A percentile compares a stretch with the other conserved stretches of the same genome.
These are phyloP conservation scores for Athetis lepigone DNA, from an alignment of 2,888 invertebrate species.

Conservation along the genomic window DNA sequence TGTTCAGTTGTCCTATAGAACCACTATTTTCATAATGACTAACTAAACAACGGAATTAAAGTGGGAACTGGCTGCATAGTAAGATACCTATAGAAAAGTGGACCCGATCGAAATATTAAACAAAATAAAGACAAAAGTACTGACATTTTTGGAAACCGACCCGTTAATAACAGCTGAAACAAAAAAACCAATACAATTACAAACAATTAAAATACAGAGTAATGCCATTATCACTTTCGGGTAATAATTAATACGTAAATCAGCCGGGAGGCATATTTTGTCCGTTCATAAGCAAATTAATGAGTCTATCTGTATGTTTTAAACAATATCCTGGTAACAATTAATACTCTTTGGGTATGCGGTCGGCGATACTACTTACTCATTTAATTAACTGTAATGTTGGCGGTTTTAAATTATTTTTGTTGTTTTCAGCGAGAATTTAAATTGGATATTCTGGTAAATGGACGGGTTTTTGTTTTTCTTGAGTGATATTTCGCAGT, in stretches of 20 bases:
- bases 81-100: too few species aligned
- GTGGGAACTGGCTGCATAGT: too few species aligned
- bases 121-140: not conserved
- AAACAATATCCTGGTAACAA: constrained; percentile 43
- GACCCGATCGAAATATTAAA: too few species aligned
- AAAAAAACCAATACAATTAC: constrained; percentile 9
- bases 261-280: constrained; percentile 40
- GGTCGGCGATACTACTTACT: constrained; percentile 33
- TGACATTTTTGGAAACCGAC: not conserved
- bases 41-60: too few species aligned
- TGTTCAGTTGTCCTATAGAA: too few species aligned
- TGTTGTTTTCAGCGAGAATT: constrained; percentile 32
- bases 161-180: constrained; percentile 9
- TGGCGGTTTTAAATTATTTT: constrained; percentile 43
- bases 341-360: constrained; percentile 41
- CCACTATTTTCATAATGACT: too few species aligned
- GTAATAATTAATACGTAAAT: constrained; percentile 39
- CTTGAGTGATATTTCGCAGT: not conserved
- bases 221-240: constrained; percentile 31
- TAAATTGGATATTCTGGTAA: constrained; percentile 33
- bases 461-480: constrained; percentile 27
- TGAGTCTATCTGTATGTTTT: constrained; percentile 41
- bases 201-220: constrained; percentile 29
- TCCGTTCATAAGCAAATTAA: constrained; percentile 38
- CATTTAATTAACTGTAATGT: constrained; percentile 62